phyloP scores from a whole-genome alignment of 2,888 invertebrate genomes.

The Drosophila birchii region DNA sequence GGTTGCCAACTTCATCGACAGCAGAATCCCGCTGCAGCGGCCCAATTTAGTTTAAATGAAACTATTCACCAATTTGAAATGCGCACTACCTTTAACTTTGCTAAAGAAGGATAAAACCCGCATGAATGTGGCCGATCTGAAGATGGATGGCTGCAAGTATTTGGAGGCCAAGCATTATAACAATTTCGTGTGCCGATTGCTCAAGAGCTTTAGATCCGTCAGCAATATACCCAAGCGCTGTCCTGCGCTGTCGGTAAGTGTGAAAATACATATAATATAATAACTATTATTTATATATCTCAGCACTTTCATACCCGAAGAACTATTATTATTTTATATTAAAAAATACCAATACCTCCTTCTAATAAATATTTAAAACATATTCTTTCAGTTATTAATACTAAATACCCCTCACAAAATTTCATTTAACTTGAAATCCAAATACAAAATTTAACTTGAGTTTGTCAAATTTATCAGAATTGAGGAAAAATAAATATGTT shows the following conservation, averaged over 20 bases:
- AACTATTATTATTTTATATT: not conserved
- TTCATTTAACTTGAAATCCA: not conserved
- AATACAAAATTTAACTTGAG: not conserved
- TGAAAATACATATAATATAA: not conserved
- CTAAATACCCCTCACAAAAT: not conserved
- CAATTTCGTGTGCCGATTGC: conserved; percentile 29
- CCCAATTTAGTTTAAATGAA: conserved; percentile 22
- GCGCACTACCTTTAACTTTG: conserved; percentile 38
- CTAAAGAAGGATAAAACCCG: conserved; percentile 53
- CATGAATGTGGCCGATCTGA: conserved; percentile 35
- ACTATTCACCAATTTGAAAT: conserved; percentile 32
- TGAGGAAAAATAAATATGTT: conserved; percentile 14
- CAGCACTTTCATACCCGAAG: not conserved
- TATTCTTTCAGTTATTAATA: not conserved
- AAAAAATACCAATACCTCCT: not conserved
- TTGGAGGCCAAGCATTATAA: conserved; percentile 30
- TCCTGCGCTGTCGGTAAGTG: conserved; percentile 54
- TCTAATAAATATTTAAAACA: not conserved
- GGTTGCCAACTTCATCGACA: conserved; percentile 23
- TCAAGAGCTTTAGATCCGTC: conserved; percentile 29
- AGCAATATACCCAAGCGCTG: conserved; percentile 61
- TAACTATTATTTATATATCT: not conserved
- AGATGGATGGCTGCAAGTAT: conserved; percentile 60
- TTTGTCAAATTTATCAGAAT: not conserved
- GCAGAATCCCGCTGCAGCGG: conserved; percentile 1